Base-by-base conservation (phyloP, 2,888 invertebrate species). In the Urechis unicinctus region DNA sequence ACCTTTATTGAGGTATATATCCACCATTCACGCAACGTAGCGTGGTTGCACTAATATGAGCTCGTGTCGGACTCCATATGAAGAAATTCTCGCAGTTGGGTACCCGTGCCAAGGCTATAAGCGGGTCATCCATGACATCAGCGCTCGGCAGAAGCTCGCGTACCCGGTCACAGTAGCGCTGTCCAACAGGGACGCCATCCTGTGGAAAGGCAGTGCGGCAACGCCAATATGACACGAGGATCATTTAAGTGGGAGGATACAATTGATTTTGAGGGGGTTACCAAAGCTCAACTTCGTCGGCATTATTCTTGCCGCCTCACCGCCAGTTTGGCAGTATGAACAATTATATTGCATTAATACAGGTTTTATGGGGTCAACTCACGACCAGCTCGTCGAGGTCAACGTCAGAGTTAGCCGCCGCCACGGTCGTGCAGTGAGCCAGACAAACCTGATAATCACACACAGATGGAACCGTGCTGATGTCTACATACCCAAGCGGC, bases 51-150 rank as follows among this genome's bases (percentile, higher is more conserved):
- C 50, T 50, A 36, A 22, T 36, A 36, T 50, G 36, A 21, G 29
- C 31, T 9, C 13, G 4, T 5, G 4, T 50, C 41, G 50, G 6
- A 4, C 41, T 36, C 50, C 50, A 50, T 4, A 50, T 26, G 31
- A 21, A 9, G 41, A 50, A 50, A 22, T 6, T 36, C 5, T 30
- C 36, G 50, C 50, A 50, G 31, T 50, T 13, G 13, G 50, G 50
- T 6, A 50, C 41, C 13, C 50, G 6, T 6, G 50, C 30, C n/a
- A 30, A 26, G 5, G 36, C 50, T 17, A 50, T 13, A 30, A 50
- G 41, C n/a, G 4, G 21, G 22, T 50, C 50, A 13, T 29, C n/a
- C 21, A 41, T 22, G n/a, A 50, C 50, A 36, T 50, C 50, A 5
- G 36, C 36, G 17, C 36, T 30, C n/a, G n/a, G n/a, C 9, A 36